These are phyloP conservation scores for Eupithecia subumbrata DNA, from an alignment of 2,888 invertebrate genomes.

Conservation along the genomic window DNA sequence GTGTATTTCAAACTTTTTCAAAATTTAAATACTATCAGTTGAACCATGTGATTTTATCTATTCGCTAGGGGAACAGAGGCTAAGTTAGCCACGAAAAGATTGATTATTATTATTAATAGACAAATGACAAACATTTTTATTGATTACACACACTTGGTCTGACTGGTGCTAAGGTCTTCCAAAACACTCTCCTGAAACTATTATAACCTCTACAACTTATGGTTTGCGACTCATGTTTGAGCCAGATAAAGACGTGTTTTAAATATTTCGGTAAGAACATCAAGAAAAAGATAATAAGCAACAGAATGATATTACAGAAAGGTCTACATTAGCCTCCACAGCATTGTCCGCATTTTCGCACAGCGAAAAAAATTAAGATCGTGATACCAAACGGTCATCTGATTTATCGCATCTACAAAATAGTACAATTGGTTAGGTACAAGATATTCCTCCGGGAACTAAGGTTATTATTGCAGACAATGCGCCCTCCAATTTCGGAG, in stretches of 20 bases:
- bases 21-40: neutral
- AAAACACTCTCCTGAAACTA: neutral
- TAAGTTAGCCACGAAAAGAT: too few species aligned
- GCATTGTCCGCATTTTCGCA: neutral
- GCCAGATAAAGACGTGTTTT: neutral
- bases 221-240: neutral
- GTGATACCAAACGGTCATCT: constrained; percentile 43
- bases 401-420: constrained; percentile 46
- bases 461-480: constrained; percentile 37
- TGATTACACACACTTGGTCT: neutral
- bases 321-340: neutral
- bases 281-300: neutral
- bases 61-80: too few species aligned
- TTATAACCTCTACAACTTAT: neutral
- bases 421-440: constrained; percentile 41
- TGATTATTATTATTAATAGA: too few species aligned
- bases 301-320: neutral
- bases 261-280: neutral
- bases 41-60: neutral
- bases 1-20: constrained; percentile 8
- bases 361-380: neutral
- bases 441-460: constrained; percentile 49
- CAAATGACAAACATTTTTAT: too few species aligned
- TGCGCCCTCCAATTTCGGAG: constrained; percentile 23
- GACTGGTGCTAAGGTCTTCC: neutral